Percentiles rank a stretch among this genome's conserved stretches.
These are phyloP conservation scores for Drosophila truncata DNA, from an alignment of 1,140 invertebrate genomes.

Conservation along the genomic window DNA sequence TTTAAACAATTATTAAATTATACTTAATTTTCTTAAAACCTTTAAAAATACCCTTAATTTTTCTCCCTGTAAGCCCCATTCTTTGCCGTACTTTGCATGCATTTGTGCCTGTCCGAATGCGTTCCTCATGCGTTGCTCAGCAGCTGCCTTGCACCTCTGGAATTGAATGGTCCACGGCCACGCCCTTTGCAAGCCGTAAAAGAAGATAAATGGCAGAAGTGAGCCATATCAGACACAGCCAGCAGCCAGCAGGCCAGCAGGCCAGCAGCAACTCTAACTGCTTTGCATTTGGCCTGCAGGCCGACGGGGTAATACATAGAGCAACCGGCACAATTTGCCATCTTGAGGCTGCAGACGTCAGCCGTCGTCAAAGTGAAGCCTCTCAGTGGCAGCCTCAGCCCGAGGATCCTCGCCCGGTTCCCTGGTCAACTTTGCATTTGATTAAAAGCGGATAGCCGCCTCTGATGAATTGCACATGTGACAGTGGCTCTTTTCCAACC, in stretches of 20 bases:
- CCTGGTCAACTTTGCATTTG: conserved; percentile 72
- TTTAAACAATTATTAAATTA: too few relatives aligned
- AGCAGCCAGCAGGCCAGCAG: conserved; percentile 49
- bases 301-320: conserved; percentile 3
- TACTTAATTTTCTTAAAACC: too few relatives aligned
- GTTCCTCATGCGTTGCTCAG: conserved; percentile 63
- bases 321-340: conserved; percentile 58
- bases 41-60: too few relatives aligned
- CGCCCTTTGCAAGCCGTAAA: conserved; percentile 70
- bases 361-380: conserved; percentile 40
- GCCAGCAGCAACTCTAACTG: too few relatives aligned
- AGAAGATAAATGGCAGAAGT: conserved; percentile 83
- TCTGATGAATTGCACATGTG: conserved; percentile 64
- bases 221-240: conserved; percentile 72
- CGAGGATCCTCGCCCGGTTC: background rate
- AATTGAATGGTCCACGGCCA: conserved; percentile 67
- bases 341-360: conserved; percentile 75
- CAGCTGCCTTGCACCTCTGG: conserved; percentile 70
- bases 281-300: conserved; percentile 61
- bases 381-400: background rate
- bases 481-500: conserved; percentile 18
- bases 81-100: conserved; percentile 17
- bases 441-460: conserved; percentile 69
- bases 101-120: conserved; percentile 23
- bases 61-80: background rate